Base-by-base conservation (phyloP, 2,113 vertebrate genomes). In the Poeciliopsis retropinna region DNA sequence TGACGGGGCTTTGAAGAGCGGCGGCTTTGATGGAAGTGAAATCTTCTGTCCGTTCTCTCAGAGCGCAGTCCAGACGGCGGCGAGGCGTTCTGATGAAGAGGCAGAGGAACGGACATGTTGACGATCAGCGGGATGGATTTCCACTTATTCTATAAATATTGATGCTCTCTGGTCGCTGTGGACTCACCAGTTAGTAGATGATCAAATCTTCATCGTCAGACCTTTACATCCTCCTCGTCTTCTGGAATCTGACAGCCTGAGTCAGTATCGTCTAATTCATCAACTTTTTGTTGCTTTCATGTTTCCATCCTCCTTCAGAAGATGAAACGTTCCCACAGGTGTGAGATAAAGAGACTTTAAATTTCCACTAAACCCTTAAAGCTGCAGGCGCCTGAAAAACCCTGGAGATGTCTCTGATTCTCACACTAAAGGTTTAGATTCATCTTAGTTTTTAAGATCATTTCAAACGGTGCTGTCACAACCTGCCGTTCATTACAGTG, bases 1-100 rank as follows among this genome's bases (percentile, higher is more conserved):
- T 70, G 82, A 81, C 75, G 60, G 79, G 79, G 57, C 81, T 83
- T 83, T 84, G 86, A 80, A 84, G 72, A 65, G 57, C 1, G 28
- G 29, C 27, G 25, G 66, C 80, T 85, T 85, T 85, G 84, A 83
- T 82, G 64, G 85, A 44, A 83, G 51, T 27, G 22, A 30, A 71
- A 73, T 77, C 74, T 11, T 39, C 34, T 32, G 30, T 22, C 22
- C 3, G 69, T 32, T 51, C 47, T 65, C 67, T 72, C 22, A 10
- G 80, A 15, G 25, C 41, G 17, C 44, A 1, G 44, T 47, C 14
- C 44, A 47, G 17, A 19, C 44, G 14, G 14, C 0, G 34, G 14
- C 0, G 34, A 32, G 22, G 34, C 22, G 6, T 3, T n/a, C 44
- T 5, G 15, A 27, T 19, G 34, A 37, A 72, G 11, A 63, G 32